These are phyloP conservation scores for Caenorhabditis panamensis DNA, from an alignment of 2,888 invertebrate genomes.

Conservation along the genomic window DNA sequence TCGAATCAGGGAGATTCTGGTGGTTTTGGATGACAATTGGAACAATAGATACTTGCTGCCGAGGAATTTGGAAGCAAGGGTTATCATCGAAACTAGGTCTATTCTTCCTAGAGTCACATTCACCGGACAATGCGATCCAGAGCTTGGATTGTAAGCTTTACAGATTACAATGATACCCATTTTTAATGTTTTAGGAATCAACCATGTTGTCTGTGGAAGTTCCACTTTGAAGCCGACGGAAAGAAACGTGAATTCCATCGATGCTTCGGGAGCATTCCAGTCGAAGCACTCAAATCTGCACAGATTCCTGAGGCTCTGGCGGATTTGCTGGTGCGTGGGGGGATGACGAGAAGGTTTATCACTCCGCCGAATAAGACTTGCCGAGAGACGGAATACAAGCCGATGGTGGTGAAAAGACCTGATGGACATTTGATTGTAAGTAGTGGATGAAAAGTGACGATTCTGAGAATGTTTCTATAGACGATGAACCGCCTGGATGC, in stretches of 20 bases:
- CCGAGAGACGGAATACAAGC: constrained; percentile 23
- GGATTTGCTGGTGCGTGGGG: constrained; percentile 21
- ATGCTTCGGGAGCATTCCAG: constrained; percentile 32
- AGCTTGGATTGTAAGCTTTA: constrained; percentile 36
- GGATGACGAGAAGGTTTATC: constrained; percentile 36
- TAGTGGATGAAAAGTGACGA: neutral
- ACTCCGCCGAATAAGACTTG: constrained; percentile 21
- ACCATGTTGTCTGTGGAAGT: constrained; percentile 46
- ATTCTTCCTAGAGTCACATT: constrained; percentile 12
- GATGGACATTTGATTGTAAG: constrained; percentile 15
- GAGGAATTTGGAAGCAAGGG: neutral
- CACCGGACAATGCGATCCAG: constrained; percentile 16
- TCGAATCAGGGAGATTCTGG: constrained; percentile 18
- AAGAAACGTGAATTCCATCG: constrained; percentile 9
- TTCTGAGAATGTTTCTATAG: constrained; percentile 15
- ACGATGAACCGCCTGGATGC: constrained; percentile 32
- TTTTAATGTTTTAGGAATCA: constrained; percentile 27
- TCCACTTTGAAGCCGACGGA: constrained; percentile 21
- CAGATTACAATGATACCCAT: neutral
- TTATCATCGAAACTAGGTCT: constrained; percentile 8
- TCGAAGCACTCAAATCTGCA: constrained; percentile 5
- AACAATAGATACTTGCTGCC: constrained; percentile 37
- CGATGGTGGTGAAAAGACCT: constrained; percentile 10
- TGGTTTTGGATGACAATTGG: constrained; percentile 32
- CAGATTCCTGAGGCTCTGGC: constrained; percentile 17